These are phyloP conservation scores for Teleogryllus oceanicus DNA, from an alignment of 2,888 invertebrate genomes.

Conservation along the genomic window DNA sequence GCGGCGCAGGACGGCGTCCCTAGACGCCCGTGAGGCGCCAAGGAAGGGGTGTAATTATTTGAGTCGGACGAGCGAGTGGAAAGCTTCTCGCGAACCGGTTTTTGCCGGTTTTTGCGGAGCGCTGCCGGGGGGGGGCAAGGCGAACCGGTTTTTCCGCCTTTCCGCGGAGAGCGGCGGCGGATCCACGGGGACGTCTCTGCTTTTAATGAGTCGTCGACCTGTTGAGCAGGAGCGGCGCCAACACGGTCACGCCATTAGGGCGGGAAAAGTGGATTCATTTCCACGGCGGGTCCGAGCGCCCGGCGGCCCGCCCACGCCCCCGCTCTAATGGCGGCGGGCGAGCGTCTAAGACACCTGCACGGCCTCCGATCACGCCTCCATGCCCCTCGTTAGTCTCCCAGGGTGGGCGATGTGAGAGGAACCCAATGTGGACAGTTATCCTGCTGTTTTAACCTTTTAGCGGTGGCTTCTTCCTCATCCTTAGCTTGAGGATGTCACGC, in stretches of 20 bases:
- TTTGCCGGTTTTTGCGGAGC: background rate
- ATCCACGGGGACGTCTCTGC: constrained; percentile 3
- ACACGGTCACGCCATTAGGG: background rate
- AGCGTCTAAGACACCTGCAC: too few species aligned
- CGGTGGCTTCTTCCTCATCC: too few species aligned
- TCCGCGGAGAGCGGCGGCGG: background rate
- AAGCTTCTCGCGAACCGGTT: background rate
- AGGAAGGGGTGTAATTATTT: constrained; percentile 18
- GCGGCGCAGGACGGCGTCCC: background rate
- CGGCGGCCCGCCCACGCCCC: too few species aligned
- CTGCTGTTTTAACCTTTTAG: too few species aligned
- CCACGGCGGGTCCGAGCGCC: background rate
- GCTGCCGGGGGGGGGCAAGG: background rate
- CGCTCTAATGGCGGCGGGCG: too few species aligned
- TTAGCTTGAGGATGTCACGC: too few species aligned
- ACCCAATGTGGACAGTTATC: too few species aligned
- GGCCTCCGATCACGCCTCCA: too few species aligned
- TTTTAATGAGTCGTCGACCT: constrained; percentile 18
- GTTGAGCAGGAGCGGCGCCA: background rate
- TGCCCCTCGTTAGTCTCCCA: too few species aligned
- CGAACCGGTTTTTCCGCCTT: background rate
- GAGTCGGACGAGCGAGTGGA: background rate
- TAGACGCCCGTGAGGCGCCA: background rate
- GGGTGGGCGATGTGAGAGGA: too few species aligned
- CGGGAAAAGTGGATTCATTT: constrained; percentile 7